Conservation (phyloP, 2,888 invertebrate species). For the Alloscopus bannaensis region DNA sequence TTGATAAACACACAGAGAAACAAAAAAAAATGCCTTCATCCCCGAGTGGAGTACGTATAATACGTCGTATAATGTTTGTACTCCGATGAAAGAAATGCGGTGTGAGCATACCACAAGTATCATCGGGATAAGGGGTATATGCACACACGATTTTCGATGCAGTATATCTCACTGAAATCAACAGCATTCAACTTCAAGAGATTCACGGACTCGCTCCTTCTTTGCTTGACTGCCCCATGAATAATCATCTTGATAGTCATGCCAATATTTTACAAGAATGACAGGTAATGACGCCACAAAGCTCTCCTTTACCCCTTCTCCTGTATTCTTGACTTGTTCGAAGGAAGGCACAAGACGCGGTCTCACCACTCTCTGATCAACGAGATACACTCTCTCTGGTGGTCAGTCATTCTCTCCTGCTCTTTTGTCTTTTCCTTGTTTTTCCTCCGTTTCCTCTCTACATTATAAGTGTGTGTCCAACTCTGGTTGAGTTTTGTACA, state of each 20-base stretch:
- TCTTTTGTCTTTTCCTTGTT: constrained; percentile 42
- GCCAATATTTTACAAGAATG: constrained; percentile 65
- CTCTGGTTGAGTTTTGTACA: too few species aligned
- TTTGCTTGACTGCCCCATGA: constrained; percentile 63
- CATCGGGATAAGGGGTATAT: too few species aligned
- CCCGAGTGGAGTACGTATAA: too few species aligned
- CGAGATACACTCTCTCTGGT: constrained; percentile 57
- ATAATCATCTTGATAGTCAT: constrained; percentile 66
- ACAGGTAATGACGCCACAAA: constrained; percentile 65
- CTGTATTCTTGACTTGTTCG: constrained; percentile 36
- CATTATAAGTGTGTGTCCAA: too few species aligned
- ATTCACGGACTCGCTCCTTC: constrained; percentile 19
- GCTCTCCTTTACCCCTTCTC: constrained; percentile 45
- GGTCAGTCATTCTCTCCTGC: constrained; percentile 48
- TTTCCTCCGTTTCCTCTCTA: constrained; percentile 1
- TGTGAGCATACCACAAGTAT: too few species aligned
- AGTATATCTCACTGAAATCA: too few species aligned
- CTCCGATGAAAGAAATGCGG: too few species aligned
- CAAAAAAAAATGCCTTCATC: too few species aligned
- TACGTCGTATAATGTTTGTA: too few species aligned
- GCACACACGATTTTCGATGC: too few species aligned
- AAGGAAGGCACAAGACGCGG: constrained; percentile 42
- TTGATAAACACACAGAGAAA: constrained; percentile 31
- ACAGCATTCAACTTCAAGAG: too few species aligned
- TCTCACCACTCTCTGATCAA: constrained; percentile 48